phyloP scores from a whole-genome alignment of 2,888 invertebrate genomes.

The Terebella lapidaria region DNA sequence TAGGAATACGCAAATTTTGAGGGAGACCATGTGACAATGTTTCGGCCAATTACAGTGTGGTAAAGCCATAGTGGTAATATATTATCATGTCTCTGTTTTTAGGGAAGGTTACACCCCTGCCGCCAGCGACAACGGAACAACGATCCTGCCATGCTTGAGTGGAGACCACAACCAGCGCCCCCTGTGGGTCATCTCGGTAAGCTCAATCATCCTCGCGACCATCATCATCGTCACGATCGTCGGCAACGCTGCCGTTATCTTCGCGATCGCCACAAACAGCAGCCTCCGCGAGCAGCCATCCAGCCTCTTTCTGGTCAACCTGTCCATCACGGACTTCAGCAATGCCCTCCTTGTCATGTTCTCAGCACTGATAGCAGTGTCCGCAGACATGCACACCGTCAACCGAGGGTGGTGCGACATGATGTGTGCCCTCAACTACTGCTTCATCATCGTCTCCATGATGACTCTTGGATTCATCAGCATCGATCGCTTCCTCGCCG shows the following conservation, averaged over 20 bases:
- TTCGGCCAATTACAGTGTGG: too few relatives aligned
- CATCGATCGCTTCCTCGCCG: constrained; percentile 44
- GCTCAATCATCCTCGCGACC: constrained; percentile 26
- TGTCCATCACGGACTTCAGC: constrained; percentile 37
- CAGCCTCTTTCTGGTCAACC: constrained; percentile 42
- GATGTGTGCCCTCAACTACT: constrained; percentile 47
- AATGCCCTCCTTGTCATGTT: constrained; percentile 38
- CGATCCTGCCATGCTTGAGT: too few relatives aligned
- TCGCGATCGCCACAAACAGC: constrained; percentile 26
- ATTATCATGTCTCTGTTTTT: too few relatives aligned
- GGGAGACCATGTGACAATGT: too few relatives aligned
- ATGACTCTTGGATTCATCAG: constrained; percentile 47
- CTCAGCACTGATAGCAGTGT: constrained; percentile 30
- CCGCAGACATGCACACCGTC: constrained; percentile 22
- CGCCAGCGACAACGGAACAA: too few relatives aligned
- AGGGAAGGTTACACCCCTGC: too few relatives aligned
- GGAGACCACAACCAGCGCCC: background rate
- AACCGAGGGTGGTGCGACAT: constrained; percentile 33
- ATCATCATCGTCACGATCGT: constrained; percentile 20
- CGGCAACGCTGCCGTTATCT: constrained; percentile 34
- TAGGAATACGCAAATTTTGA: too few relatives aligned
- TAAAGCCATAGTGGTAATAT: too few relatives aligned
- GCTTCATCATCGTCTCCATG: constrained; percentile 50
- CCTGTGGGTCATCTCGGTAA: constrained; percentile 18
- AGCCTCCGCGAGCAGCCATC: constrained; percentile 32